A percentile compares a stretch with the other conserved stretches of the same genome.
Conservation (phyloP, 2,797 vertebrate genomes). For the Characodon lateralis region DNA sequence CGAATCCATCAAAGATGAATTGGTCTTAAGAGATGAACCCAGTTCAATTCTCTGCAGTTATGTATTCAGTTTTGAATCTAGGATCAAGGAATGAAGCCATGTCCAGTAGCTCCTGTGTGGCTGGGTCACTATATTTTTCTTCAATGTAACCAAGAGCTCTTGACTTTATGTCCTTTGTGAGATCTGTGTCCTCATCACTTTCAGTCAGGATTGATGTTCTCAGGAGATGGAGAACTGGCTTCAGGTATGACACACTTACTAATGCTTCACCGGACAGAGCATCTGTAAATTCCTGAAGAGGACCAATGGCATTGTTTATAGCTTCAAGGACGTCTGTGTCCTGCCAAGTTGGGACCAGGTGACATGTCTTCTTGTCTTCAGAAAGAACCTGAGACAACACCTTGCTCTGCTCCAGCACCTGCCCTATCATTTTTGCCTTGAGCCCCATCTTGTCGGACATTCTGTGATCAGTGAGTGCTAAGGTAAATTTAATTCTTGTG, state of each 20-base stretch:
- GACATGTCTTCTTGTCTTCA: slow-evolving; percentile 11
- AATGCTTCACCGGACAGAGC: slow-evolving; percentile 17
- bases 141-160: slow-evolving; percentile 30
- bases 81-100: slow-evolving; percentile 16
- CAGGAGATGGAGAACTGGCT: slow-evolving; percentile 18
- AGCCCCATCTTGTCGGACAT: slow-evolving; percentile 23
- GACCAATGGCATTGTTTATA: slow-evolving; percentile 8
- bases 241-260: slow-evolving; percentile 14
- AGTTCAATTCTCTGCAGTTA: background rate
- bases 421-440: slow-evolving; percentile 19
- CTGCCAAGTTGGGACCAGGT: slow-evolving; percentile 22
- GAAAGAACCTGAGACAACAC: slow-evolving; percentile 28
- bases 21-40: too few species aligned
- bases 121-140: background rate
- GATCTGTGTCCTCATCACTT: slow-evolving; percentile 20
- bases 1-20: too few species aligned
- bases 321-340: slow-evolving; percentile 18
- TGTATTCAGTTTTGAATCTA: slow-evolving; percentile 18
- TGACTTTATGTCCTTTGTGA: slow-evolving; percentile 26
- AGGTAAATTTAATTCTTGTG: slow-evolving; percentile 1
- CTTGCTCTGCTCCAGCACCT: slow-evolving; percentile 23
- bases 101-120: slow-evolving; percentile 28
- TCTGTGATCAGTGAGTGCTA: slow-evolving; percentile 18
- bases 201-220: slow-evolving; percentile 16
- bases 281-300: slow-evolving; percentile 29